Evolutionary conservation across 2,113 vertebrate genomes (phyloP).

Genomic region (Arenaria interpres): DNA sequence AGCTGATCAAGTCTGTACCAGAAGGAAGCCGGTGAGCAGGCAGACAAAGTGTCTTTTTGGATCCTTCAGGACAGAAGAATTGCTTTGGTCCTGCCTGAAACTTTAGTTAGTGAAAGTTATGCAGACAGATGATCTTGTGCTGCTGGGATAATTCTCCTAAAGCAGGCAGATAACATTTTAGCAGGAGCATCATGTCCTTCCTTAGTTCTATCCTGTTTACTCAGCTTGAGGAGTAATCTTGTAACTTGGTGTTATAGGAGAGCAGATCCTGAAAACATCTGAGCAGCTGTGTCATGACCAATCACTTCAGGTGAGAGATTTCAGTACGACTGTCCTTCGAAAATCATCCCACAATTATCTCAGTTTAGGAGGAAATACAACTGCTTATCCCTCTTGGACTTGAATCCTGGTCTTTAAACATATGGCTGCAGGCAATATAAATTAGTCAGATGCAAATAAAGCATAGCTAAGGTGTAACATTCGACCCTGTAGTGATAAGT

Average conservation of each 20-base stretch:
- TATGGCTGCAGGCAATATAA: not conserved
- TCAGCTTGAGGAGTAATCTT: not conserved
- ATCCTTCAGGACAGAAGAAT: not conserved
- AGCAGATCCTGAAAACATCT: not conserved
- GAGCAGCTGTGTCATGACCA: not conserved
- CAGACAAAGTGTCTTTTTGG: not conserved
- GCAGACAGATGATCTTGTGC: not conserved
- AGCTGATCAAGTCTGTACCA: not conserved
- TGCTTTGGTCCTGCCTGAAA: not conserved
- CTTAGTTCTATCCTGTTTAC: not conserved
- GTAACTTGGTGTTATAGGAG: not conserved
- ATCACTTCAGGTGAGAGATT: not conserved
- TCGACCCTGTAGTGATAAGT: rapidly evolving
- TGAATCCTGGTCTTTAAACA: not conserved
- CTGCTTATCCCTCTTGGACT: not conserved
- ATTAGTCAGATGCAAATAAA: not conserved
- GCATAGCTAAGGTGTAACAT: not conserved
- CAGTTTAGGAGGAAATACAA: not conserved
- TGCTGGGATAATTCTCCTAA: not conserved
- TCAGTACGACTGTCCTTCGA: not conserved
- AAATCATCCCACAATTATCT: not conserved
- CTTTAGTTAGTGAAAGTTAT: not conserved
- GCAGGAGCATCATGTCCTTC: not conserved
- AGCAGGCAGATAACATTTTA: not conserved
- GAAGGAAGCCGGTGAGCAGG: not conserved